Evolutionary conservation across 2,888 invertebrate genomes (phyloP).

Genomic region (Seira ritae): DNA sequence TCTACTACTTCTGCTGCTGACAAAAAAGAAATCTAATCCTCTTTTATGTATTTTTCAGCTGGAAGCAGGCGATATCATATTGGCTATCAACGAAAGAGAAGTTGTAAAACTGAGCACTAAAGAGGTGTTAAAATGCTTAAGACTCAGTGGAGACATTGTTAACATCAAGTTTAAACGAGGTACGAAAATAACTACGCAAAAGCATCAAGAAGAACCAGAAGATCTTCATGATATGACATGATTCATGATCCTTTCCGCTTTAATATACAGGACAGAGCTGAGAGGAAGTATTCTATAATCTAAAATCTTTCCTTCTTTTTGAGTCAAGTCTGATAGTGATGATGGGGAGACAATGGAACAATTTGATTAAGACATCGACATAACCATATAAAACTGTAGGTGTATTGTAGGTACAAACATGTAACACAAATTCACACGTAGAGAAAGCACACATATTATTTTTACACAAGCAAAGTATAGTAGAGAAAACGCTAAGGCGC

Average conservation of each 20-base stretch:
- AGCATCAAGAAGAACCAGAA: neutral
- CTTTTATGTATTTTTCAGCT: constrained; percentile 82
- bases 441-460: too few relatives aligned
- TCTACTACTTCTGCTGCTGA: too few relatives aligned
- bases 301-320: neutral
- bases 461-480: neutral
- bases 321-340: too few relatives aligned
- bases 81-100: constrained; percentile 95
- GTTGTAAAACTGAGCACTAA: constrained; percentile 94
- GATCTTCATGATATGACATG: constrained; percentile 14
- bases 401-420: too few relatives aligned
- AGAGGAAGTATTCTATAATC: neutral
- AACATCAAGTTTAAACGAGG: constrained; percentile 93
- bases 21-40: neutral
- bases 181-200: constrained; percentile 78
- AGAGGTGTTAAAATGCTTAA: constrained; percentile 96
- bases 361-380: too few relatives aligned
- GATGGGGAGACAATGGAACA: too few relatives aligned
- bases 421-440: too few relatives aligned
- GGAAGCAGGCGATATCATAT: constrained; percentile 94
- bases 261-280: neutral
- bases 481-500: neutral
- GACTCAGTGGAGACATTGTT: constrained; percentile 92
- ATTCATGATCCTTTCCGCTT: constrained; percentile 17
- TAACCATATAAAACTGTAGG: too few relatives aligned